Conservation (phyloP, 2,888 invertebrate genomes). For the Agrotis exclamationis region DNA sequence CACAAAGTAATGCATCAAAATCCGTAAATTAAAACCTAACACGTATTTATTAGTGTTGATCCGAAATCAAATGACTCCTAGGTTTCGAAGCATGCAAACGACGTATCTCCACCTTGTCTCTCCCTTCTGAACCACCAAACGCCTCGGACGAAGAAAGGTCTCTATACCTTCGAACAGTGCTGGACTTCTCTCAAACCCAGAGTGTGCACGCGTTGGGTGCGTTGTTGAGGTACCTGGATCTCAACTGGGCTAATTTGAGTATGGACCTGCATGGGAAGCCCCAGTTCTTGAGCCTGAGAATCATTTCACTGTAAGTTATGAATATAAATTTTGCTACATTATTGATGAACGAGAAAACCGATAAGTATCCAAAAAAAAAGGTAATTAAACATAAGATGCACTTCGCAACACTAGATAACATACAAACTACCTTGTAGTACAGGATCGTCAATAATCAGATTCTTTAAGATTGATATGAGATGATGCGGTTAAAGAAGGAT, state of each 20-base stretch:
- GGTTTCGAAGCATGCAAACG: constrained; percentile 91
- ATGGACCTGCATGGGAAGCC: constrained; percentile 88
- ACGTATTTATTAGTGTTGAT: too few relatives aligned
- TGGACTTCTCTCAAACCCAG: constrained; percentile 92
- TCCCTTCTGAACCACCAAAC: constrained; percentile 90
- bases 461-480: too few relatives aligned
- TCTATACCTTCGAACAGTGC: constrained; percentile 91
- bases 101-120: constrained; percentile 88
- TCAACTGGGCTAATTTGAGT: constrained; percentile 90
- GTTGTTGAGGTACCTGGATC: constrained; percentile 93
- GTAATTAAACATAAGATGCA: too few relatives aligned
- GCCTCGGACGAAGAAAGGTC: constrained; percentile 90
- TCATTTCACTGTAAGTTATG: constrained; percentile 92
- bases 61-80: constrained; percentile 60
- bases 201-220: constrained; percentile 94
- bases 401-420: too few relatives aligned
- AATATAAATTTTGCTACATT: too few relatives aligned
- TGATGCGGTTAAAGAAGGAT: too few relatives aligned
- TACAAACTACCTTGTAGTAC: too few relatives aligned
- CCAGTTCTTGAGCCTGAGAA: constrained; percentile 89
- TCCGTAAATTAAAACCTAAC: too few relatives aligned
- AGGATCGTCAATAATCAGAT: too few relatives aligned
- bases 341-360: neutral
- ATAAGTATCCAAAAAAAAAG: too few relatives aligned
- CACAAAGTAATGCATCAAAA: too few relatives aligned